phyloP scores from a whole-genome alignment of 1,140 invertebrate genomes.

The Triops cancriformis region DNA sequence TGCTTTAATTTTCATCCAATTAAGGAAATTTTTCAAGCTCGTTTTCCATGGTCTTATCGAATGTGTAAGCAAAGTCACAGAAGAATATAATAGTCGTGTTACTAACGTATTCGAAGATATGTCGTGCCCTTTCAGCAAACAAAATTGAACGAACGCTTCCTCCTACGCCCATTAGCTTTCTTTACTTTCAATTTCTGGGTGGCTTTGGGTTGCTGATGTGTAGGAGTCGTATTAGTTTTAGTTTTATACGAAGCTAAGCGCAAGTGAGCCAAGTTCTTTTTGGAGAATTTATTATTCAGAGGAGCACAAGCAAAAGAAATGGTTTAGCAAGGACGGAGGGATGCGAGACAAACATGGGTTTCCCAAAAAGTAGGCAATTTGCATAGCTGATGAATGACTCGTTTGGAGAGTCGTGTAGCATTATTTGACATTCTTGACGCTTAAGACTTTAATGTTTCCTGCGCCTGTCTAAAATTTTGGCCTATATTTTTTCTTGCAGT shows the following conservation, averaged over 20 bases:
- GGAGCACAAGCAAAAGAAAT: background rate
- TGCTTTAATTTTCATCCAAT: no score
- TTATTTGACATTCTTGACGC: background rate
- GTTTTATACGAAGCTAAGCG: background rate
- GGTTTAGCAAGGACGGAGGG: background rate
- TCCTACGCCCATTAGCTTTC: background rate
- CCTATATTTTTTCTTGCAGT: no score
- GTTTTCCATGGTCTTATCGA: no score
- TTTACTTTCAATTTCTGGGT: background rate
- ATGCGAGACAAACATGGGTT: slow-evolving; percentile 1
- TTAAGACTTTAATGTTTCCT: background rate
- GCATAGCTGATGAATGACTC: slow-evolving; percentile 3
- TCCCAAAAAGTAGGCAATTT: background rate
- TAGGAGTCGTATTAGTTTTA: background rate
- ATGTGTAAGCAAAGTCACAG: no score
- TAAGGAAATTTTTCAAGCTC: no score
- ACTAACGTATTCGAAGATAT: no score
- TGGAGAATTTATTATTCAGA: background rate
- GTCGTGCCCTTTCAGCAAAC: no score
- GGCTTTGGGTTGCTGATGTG: background rate
- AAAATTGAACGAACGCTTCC: background rate
- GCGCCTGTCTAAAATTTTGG: no score
- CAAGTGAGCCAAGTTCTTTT: no score
- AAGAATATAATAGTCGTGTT: no score
- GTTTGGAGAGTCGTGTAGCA: background rate